phyloP scores from a whole-genome alignment of 1,140 invertebrate species.

The Orussus abietinus region DNA sequence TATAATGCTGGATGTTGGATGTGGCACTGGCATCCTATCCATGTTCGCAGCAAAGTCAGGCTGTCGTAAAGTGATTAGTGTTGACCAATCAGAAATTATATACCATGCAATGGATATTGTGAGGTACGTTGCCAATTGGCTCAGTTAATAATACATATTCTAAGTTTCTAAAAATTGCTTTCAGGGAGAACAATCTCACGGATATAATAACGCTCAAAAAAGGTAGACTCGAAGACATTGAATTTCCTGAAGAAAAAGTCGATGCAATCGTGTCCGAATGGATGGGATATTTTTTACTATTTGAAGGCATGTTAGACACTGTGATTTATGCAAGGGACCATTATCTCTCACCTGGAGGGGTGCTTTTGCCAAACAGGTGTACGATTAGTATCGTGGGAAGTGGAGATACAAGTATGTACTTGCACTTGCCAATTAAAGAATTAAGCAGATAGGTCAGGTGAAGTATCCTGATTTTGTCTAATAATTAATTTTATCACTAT shows the following conservation, averaged over 20 bases:
- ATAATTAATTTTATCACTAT: slow-evolving; percentile 24
- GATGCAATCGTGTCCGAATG: slow-evolving; percentile 98
- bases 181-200: slow-evolving; percentile 70
- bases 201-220: slow-evolving; percentile 74
- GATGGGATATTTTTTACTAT: slow-evolving; percentile 99
- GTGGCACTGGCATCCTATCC: slow-evolving; percentile 94
- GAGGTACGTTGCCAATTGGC: slow-evolving; percentile 57
- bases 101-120: slow-evolving; percentile 82
- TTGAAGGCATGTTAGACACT: slow-evolving; percentile 96
- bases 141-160: slow-evolving; percentile 16
- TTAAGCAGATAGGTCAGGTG: slow-evolving; percentile 1
- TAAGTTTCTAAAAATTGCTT: slow-evolving; percentile 40
- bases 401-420: slow-evolving; percentile 72
- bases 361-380: slow-evolving; percentile 85
- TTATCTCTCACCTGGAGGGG: slow-evolving; percentile 77
- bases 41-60: slow-evolving; percentile 95
- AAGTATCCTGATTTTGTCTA: slow-evolving; percentile 6
- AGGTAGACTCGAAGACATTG: slow-evolving; percentile 87
- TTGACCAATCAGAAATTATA: slow-evolving; percentile 88
- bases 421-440: neutral
- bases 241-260: slow-evolving; percentile 77
- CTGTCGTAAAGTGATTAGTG: slow-evolving; percentile 86
- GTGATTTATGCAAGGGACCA: slow-evolving; percentile 88
- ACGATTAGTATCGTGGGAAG: slow-evolving; percentile 85
- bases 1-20: slow-evolving; percentile 91